Evolutionary conservation across 2,797 vertebrate genomes (phyloP).

Genomic region (Thripadectes ignobilis): DNA sequence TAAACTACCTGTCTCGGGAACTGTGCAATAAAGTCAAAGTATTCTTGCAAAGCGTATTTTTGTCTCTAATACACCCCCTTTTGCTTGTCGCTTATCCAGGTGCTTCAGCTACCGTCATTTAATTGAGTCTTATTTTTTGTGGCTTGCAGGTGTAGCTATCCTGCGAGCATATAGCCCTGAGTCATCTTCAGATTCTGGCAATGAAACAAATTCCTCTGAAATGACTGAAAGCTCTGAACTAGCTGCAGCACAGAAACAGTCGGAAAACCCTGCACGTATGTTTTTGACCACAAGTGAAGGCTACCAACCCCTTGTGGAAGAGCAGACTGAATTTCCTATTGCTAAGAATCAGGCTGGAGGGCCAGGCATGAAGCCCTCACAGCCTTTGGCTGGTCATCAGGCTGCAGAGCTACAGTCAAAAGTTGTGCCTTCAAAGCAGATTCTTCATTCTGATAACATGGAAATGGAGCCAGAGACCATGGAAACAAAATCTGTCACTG

Average conservation of each 20-base stretch:
- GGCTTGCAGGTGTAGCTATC: constrained; percentile 96
- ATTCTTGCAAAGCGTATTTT: constrained; percentile 61
- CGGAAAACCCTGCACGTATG: constrained; percentile 89
- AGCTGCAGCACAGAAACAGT: constrained; percentile 91
- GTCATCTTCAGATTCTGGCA: constrained; percentile 98
- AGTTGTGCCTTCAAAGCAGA: constrained; percentile 90
- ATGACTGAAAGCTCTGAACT: constrained; percentile 98
- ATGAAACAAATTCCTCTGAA: constrained; percentile 99
- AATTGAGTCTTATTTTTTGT: constrained; percentile 83
- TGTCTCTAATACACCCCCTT: constrained; percentile 69
- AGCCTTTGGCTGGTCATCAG: constrained; percentile 74
- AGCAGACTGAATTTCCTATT: constrained; percentile 86
- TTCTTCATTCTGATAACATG: constrained; percentile 90
- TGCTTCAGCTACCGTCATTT: constrained; percentile 76
- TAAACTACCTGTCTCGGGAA: constrained; percentile 60
- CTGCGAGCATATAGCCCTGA: constrained; percentile 97
- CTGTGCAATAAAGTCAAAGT: constrained; percentile 76
- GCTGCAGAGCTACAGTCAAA: constrained; percentile 84
- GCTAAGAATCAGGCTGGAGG: constrained; percentile 73
- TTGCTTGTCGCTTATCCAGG: constrained; percentile 70
- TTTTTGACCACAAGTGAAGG: constrained; percentile 87
- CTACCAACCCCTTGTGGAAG: constrained; percentile 86
- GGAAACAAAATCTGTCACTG: constrained; percentile 97
- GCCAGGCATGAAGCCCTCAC: constrained; percentile 76
- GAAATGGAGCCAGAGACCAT: constrained; percentile 99